Evolutionary conservation across 2,113 vertebrate species (phyloP).

Genomic region (Nicator chloris): DNA sequence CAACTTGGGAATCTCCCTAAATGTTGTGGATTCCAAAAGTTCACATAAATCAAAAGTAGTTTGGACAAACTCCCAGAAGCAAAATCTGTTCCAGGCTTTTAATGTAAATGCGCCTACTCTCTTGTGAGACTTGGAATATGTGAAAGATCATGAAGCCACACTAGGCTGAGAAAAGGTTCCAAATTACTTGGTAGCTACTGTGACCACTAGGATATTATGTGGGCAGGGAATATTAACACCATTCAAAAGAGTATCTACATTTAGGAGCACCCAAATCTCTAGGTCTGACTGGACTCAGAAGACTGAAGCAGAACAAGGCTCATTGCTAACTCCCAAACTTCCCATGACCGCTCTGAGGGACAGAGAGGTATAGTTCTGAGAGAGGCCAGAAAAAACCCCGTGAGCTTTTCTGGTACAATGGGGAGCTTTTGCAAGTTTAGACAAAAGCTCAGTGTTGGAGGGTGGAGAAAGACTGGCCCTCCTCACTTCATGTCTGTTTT

Average conservation of each 20-base stretch:
- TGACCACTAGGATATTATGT: not conserved
- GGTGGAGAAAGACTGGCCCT: not conserved
- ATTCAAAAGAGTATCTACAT: not conserved
- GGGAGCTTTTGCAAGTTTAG: not conserved
- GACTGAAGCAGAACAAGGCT: not conserved
- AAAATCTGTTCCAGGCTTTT: not conserved
- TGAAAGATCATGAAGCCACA: not conserved
- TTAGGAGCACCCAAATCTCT: not conserved
- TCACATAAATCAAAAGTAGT: not conserved
- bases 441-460: not conserved
- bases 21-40: not conserved
- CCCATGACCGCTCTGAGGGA: not conserved
- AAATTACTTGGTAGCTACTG: not conserved
- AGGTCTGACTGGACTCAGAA: not conserved
- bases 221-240: not conserved
- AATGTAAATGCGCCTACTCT: not conserved
- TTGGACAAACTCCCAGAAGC: not conserved
- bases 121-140: not conserved
- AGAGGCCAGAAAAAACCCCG: not conserved
- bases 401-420: not conserved
- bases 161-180: not conserved
- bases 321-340: not conserved
- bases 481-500: not conserved
- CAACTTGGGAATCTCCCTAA: not conserved
- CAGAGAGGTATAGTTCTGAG: not conserved